These are phyloP conservation scores for Dryobates pubescens DNA, from an alignment of 2,797 vertebrate species.

Conservation along the genomic window DNA sequence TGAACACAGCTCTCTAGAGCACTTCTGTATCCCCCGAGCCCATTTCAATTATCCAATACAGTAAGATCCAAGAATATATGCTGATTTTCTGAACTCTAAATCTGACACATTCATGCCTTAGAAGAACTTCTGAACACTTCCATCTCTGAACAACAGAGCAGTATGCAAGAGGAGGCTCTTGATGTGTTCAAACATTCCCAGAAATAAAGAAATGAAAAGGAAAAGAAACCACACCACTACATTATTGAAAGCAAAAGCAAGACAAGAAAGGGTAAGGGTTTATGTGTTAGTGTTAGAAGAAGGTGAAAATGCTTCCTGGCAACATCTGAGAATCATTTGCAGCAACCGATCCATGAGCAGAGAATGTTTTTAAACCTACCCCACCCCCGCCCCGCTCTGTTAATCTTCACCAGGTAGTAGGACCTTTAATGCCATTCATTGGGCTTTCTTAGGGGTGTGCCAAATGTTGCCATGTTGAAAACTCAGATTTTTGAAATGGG, in stretches of 20 bases:
- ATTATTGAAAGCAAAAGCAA: slow-evolving; percentile 40
- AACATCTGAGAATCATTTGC: slow-evolving; percentile 62
- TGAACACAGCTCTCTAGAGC: neutral
- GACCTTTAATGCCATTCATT: neutral
- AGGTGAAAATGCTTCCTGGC: slow-evolving; percentile 57
- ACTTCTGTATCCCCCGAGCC: neutral
- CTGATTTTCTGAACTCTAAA: neutral
- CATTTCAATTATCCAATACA: neutral
- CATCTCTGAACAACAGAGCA: neutral
- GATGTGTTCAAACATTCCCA: slow-evolving; percentile 34
- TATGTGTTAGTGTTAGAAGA: neutral
- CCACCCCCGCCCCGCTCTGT: neutral
- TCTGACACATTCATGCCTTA: neutral
- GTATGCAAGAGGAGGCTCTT: neutral
- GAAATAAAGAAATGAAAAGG: neutral
- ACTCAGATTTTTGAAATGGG: neutral
- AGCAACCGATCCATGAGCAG: slow-evolving; percentile 4
- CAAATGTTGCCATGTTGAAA: neutral
- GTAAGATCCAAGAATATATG: neutral
- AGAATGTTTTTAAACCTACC: slow-evolving; percentile 36
- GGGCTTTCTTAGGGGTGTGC: neutral
- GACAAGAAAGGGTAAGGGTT: neutral
- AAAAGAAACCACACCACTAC: neutral
- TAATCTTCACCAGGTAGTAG: slow-evolving; percentile 45
- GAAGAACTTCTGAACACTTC: neutral